These are phyloP conservation scores for Capricornis sumatraensis DNA, from an alignment of 2,113 vertebrate species.

Conservation along the genomic window DNA sequence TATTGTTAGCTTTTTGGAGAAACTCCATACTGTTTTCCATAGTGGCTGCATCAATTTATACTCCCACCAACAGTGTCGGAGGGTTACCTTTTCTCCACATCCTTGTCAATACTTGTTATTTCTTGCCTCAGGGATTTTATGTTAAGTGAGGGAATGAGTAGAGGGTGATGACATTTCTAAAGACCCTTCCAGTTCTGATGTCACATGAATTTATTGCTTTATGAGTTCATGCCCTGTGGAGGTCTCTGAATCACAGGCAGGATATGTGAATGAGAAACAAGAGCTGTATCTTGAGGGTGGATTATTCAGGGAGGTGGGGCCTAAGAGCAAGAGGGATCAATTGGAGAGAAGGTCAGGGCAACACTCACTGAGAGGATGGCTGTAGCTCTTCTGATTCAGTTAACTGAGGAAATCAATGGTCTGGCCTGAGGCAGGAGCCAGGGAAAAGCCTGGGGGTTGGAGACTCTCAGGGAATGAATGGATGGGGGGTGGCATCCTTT, in stretches of 20 bases:
- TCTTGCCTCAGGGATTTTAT: not conserved
- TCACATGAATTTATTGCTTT: not conserved
- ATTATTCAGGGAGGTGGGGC: not conserved
- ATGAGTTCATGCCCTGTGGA: not conserved
- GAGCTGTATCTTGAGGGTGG: not conserved
- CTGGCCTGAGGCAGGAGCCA: not conserved
- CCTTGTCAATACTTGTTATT: not conserved
- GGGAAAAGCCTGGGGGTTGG: not conserved
- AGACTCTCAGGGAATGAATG: not conserved
- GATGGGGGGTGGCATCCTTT: not conserved
- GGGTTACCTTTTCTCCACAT: not conserved
- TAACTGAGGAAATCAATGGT: slow-evolving; percentile 47
- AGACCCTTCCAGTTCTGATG: not conserved
- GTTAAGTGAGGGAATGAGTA: not conserved
- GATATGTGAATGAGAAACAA: not conserved
- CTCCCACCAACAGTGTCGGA: not conserved
- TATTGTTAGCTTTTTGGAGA: not conserved
- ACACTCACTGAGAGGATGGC: not conserved
- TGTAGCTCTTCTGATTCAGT: not conserved
- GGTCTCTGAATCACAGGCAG: not conserved
- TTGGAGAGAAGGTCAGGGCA: not conserved
- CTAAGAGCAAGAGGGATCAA: not conserved
- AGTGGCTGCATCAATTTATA: not conserved
- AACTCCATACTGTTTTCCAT: not conserved
- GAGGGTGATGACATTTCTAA: not conserved